A percentile compares a stretch with the other conserved stretches of the same genome.
Conservation (phyloP, 53 echinoderm and acorn worm species). For the Patiria pectinifera region DNA sequence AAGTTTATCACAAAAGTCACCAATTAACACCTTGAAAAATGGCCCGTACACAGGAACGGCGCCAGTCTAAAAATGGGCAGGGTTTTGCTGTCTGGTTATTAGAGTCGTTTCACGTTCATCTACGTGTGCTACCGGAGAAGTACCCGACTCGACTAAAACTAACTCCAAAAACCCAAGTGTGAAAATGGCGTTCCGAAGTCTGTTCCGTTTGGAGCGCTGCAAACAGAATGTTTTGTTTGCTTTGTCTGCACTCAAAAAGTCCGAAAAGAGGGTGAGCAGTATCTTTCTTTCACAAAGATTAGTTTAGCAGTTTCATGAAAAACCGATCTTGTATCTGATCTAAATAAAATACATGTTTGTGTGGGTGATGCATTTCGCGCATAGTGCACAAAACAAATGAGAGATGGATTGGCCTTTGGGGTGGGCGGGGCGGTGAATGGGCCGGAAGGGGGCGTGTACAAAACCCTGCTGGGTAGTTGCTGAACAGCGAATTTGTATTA, state of each 20-base stretch:
- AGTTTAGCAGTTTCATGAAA: neutral
- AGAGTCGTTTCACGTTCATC: neutral
- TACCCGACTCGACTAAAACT: constrained; percentile 42
- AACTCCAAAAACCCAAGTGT: neutral
- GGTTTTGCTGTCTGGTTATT: constrained; percentile 41
- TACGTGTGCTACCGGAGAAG: neutral
- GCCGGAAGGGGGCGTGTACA: too few species aligned
- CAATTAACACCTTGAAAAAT: neutral
- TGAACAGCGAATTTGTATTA: too few species aligned
- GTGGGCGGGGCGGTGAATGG: too few species aligned
- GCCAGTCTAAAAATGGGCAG: constrained; percentile 50
- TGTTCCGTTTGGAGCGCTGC: constrained; percentile 45
- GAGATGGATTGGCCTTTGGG: too few species aligned
- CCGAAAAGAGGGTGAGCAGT: constrained; percentile 46
- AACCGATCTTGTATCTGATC: neutral
- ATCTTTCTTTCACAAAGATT: neutral
- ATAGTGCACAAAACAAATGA: too few species aligned
- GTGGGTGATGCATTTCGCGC: neutral
- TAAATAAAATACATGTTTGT: neutral
- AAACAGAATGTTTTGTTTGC: constrained; percentile 25
- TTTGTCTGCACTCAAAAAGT: constrained; percentile 28
- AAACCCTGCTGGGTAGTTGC: too few species aligned
- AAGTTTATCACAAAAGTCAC: neutral
- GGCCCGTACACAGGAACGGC: neutral
- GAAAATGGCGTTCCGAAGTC: constrained; percentile 50